Percentiles rank a stretch among this genome's conserved stretches.
Conservation (phyloP, 1,140 invertebrate genomes). For the Lepidurus couesii region DNA sequence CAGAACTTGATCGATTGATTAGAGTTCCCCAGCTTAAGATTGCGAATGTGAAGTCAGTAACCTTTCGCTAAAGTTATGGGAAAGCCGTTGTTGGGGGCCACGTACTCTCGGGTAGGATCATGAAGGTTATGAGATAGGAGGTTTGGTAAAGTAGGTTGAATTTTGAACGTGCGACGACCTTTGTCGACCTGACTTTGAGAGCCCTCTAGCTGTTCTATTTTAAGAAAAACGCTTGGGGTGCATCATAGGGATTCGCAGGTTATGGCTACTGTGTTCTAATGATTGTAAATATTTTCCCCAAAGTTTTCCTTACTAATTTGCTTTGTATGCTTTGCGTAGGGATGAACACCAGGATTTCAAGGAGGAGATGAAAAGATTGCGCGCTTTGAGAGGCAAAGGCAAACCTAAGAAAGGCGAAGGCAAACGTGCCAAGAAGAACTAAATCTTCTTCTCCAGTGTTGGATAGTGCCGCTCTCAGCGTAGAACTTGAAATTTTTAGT, state of each 20-base stretch:
- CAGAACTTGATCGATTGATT: too few species aligned
- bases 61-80: too few species aligned
- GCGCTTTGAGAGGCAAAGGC: conserved; percentile 35
- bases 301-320: background rate
- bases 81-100: too few species aligned
- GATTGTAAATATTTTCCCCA: background rate
- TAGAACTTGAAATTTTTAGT: background rate
- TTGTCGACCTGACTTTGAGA: background rate
- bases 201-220: background rate
- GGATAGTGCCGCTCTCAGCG: background rate
- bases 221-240: background rate
- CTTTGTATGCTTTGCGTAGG: conserved; percentile 24
- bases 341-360: conserved; percentile 36
- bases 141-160: background rate
- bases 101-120: too few species aligned
- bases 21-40: too few species aligned
- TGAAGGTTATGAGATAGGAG: background rate
- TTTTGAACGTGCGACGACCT: background rate
- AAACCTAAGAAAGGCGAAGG: conserved; percentile 35
- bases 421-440: conserved; percentile 34
- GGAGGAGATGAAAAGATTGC: conserved; percentile 35
- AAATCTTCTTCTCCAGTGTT: conserved; percentile 16
- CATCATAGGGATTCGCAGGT: background rate
- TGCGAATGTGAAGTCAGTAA: too few species aligned
- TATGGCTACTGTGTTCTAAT: background rate